Conservation (phyloP, 2,113 vertebrate species). For the Etheostoma spectabile region DNA sequence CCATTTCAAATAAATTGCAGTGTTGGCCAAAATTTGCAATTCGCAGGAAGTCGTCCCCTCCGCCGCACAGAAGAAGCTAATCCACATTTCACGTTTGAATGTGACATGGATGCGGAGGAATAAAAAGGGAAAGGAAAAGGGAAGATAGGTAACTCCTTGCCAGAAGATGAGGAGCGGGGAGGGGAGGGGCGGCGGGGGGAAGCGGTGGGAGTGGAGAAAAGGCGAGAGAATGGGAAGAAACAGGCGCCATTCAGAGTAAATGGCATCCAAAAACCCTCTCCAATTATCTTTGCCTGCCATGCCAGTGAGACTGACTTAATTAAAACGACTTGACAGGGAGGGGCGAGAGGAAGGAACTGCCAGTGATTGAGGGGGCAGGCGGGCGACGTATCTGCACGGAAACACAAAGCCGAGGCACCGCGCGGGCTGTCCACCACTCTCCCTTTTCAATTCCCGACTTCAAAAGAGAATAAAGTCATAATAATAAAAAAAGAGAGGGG, state of each 20-base stretch:
- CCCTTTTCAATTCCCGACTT: slow-evolving; percentile 85
- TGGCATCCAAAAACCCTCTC: slow-evolving; percentile 89
- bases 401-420: slow-evolving; percentile 85
- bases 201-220: slow-evolving; percentile 70
- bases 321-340: slow-evolving; percentile 87
- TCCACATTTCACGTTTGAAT: slow-evolving; percentile 81
- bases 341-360: slow-evolving; percentile 74
- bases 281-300: slow-evolving; percentile 89
- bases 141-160: slow-evolving; percentile 74
- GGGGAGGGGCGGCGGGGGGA: slow-evolving; percentile 40
- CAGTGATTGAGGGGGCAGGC: slow-evolving; percentile 84
- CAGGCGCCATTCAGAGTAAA: slow-evolving; percentile 86
- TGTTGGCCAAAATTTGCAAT: slow-evolving; percentile 80
- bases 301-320: slow-evolving; percentile 89
- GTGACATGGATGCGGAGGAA: slow-evolving; percentile 68
- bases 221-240: slow-evolving; percentile 81
- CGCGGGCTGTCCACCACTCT: slow-evolving; percentile 80
- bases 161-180: slow-evolving; percentile 72
- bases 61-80: slow-evolving; percentile 79
- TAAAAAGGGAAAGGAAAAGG: slow-evolving; percentile 22
- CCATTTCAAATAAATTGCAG: slow-evolving; percentile 81
- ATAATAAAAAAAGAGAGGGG: slow-evolving; percentile 79
- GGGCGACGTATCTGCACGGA: slow-evolving; percentile 83
- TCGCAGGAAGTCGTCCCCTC: slow-evolving; percentile 75
- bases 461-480: slow-evolving; percentile 85